Percentiles rank a stretch among this genome's conserved stretches.
phyloP scores from a whole-genome alignment of 2,888 invertebrate species.

The Hirudinaria manillensis region DNA sequence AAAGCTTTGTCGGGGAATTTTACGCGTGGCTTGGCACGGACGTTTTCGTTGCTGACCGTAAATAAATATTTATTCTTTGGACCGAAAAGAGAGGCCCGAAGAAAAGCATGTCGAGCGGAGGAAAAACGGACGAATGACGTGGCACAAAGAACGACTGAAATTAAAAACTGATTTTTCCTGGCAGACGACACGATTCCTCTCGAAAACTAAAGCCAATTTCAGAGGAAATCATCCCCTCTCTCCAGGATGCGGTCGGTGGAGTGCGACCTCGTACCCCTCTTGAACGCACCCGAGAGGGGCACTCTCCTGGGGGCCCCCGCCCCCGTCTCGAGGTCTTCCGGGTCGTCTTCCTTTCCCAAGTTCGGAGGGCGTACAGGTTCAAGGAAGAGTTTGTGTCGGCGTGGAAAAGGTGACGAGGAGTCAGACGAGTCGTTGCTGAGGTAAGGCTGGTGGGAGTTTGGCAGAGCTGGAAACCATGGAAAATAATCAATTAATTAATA shows the following conservation, averaged over 20 bases:
- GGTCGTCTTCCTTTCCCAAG: not conserved
- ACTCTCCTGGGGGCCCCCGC: not conserved
- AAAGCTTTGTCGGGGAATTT: too few relatives aligned
- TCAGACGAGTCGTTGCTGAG: not conserved
- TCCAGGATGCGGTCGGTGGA: conserved; percentile 3
- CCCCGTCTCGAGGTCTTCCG: not conserved
- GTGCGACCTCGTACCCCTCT: not conserved
- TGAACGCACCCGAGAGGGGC: not conserved
- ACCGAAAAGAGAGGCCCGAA: too few relatives aligned
- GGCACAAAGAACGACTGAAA: too few relatives aligned
- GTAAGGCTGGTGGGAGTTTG: conserved; percentile 13
- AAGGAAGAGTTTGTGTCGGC: not conserved
- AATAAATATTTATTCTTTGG: too few relatives aligned
- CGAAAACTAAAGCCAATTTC: too few relatives aligned
- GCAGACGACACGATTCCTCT: too few relatives aligned
- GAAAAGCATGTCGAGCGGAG: too few relatives aligned
- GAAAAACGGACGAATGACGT: too few relatives aligned
- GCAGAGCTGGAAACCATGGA: not conserved
- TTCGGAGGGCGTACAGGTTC: not conserved
- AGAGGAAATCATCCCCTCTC: not conserved
- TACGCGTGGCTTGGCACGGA: too few relatives aligned
- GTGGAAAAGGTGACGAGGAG: not conserved
- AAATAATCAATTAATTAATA: too few relatives aligned
- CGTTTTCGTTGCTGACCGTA: too few relatives aligned
- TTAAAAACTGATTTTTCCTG: too few relatives aligned